Percentiles rank a stretch among this genome's conserved stretches.
phyloP scores from a whole-genome alignment of 2,113 vertebrate genomes.

The Myiagra hebetior region DNA sequence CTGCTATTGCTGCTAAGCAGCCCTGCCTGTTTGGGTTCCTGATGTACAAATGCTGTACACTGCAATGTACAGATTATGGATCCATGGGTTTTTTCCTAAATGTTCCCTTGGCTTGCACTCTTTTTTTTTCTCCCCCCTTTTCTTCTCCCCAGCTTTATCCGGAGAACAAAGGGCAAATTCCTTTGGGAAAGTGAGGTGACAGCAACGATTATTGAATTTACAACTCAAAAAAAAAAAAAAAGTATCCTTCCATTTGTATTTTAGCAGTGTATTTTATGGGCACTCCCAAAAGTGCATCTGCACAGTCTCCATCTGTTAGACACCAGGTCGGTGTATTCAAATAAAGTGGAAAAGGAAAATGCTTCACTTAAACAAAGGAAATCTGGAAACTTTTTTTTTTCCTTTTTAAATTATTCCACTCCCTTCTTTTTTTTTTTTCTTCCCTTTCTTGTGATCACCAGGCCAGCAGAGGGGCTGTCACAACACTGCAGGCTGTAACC shows the following conservation, averaged over 20 bases:
- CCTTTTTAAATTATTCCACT: conserved; percentile 66
- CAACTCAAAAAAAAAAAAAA: conserved; percentile 1
- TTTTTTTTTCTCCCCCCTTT: not conserved
- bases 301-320: conserved; percentile 61
- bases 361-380: conserved; percentile 73
- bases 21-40: not conserved
- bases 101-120: not conserved
- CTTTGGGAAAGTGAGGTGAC: conserved; percentile 44
- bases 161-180: conserved; percentile 57
- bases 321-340: conserved; percentile 26
- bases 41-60: not conserved
- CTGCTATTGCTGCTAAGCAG: not conserved
- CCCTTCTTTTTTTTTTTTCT: conserved; percentile 29
- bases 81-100: not conserved
- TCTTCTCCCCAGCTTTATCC: conserved; percentile 47
- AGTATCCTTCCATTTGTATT: conserved; percentile 20
- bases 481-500: conserved; percentile 66
- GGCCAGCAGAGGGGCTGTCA: conserved; percentile 69
- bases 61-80: not conserved
- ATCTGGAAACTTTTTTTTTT: conserved; percentile 69
- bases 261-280: conserved; percentile 44
- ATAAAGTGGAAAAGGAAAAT: conserved; percentile 70
- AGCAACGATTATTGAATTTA: conserved; percentile 43
- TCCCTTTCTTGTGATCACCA: conserved; percentile 67
- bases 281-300: conserved; percentile 55